Base-by-base conservation (phyloP, 2,797 vertebrate genomes). In the Coluber constrictor region DNA sequence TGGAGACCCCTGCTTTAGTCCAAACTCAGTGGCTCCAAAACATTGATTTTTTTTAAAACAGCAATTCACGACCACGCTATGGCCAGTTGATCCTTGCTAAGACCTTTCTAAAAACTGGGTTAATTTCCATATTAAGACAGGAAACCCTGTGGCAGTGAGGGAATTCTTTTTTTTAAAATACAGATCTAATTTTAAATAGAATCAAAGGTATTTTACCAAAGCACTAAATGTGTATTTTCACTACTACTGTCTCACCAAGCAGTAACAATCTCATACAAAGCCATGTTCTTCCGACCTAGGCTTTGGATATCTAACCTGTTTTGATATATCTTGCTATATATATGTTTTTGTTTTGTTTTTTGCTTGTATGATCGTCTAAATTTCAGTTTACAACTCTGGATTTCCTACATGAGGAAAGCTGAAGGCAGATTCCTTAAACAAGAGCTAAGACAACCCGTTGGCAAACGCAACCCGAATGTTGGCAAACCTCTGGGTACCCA, bases 1-100 rank as follows among this genome's bases (percentile, higher is more conserved):
- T 54, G 51, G 51, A 1, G 51, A 54, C 51, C 9, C 51, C 51
- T 54, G 51, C 51, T 54, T 55, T 55, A 55, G 91, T 95, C 79
- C 87, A 70, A 96, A 96, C 16, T 92, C 37, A 94, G 95, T 95
- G 95, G 92, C 95, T 95, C 11, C 96, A 95, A 93, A 95, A 93
- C 94, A 88, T 86, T 16, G 87, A 56, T 94, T 95, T 94, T 95
- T 59, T 95, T 95, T 94, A 94, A 55, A 95, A 94, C 90, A 93
- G 63, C 94, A 95, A 90, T 92, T 94, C 79, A 79, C 79, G 89
- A 91, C 91, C 95, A 88, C 83, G 55, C 88, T 91, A 90, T 90
- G 87, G 95, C 92, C 92, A 94, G 96, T 92, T 94, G 93, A 51
- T 93, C 54, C 29, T 83, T 94, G 94, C 70, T 57, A 86, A 94